These are phyloP conservation scores for Papilio dardanus DNA, from an alignment of 1,140 invertebrate genomes.

Conservation along the genomic window DNA sequence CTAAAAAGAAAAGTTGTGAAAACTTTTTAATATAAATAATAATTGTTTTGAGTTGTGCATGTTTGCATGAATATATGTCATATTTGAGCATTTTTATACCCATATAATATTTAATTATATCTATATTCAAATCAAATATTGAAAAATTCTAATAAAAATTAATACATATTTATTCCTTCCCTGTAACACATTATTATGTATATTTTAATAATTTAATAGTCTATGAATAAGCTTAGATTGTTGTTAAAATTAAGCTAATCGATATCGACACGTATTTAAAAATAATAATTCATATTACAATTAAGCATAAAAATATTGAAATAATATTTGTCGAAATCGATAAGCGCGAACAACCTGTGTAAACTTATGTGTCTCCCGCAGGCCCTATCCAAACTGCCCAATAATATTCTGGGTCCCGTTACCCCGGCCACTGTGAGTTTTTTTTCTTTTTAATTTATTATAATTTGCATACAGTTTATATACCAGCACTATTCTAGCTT, in stretches of 20 bases:
- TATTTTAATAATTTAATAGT: slow-evolving; percentile 6
- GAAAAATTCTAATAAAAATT: background rate
- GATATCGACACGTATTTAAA: background rate
- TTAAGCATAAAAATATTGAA: background rate
- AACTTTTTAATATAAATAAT: background rate
- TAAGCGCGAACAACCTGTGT: slow-evolving; percentile 39
- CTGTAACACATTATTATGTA: background rate
- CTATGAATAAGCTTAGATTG: slow-evolving; percentile 4
- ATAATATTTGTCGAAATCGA: slow-evolving; percentile 33
- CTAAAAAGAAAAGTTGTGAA: background rate
- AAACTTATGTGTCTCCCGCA: slow-evolving; percentile 50
- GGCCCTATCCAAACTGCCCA: slow-evolving; percentile 75
- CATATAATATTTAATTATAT: too few relatives aligned
- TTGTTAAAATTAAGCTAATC: slow-evolving; percentile 12
- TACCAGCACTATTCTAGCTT: slow-evolving; percentile 34
- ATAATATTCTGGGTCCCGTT: slow-evolving; percentile 71
- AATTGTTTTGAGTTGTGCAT: background rate
- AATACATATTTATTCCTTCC: background rate
- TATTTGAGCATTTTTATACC: background rate
- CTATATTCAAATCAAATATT: too few relatives aligned
- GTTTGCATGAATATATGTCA: background rate
- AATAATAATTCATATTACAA: background rate
- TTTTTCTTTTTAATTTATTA: slow-evolving; percentile 48
- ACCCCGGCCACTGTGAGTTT: slow-evolving; percentile 74
- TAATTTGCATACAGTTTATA: slow-evolving; percentile 31